Conservation (phyloP, 2,797 vertebrate species). For the Acipenser transmontanus region DNA sequence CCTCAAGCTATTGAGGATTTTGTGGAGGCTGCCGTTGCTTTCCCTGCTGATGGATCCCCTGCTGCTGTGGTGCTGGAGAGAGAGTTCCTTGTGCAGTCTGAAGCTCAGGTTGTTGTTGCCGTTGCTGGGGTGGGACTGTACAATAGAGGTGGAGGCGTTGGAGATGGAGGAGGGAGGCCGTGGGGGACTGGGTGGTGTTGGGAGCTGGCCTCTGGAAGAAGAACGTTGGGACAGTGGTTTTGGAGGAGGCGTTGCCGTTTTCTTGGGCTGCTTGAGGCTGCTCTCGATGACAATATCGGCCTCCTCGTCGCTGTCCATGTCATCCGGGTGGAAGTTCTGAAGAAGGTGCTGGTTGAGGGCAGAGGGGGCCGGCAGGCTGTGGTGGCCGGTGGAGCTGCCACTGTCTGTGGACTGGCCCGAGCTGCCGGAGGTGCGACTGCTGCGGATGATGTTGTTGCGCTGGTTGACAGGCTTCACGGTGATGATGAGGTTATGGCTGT, state of each 20-base stretch:
- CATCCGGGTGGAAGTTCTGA: slow-evolving; percentile 60
- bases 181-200: slow-evolving; percentile 10
- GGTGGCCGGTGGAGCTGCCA: slow-evolving; percentile 77
- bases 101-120: slow-evolving; percentile 65
- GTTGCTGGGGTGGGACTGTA: slow-evolving; percentile 51
- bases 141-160: slow-evolving; percentile 51
- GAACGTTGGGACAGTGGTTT: too few species aligned
- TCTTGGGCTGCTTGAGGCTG: slow-evolving; percentile 52
- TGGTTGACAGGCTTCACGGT: slow-evolving; percentile 69
- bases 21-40: slow-evolving; percentile 84
- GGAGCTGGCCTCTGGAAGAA: slow-evolving; percentile 56
- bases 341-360: slow-evolving; percentile 28
- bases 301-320: slow-evolving; percentile 69
- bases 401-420: slow-evolving; percentile 87
- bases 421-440: slow-evolving; percentile 80
- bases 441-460: slow-evolving; percentile 68
- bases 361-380: slow-evolving; percentile 58
- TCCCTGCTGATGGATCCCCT: slow-evolving; percentile 48
- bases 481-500: slow-evolving; percentile 72
- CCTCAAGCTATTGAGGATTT: slow-evolving; percentile 88
- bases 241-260: too few species aligned
- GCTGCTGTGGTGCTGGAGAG: slow-evolving; percentile 34
- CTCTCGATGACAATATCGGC: slow-evolving; percentile 69
- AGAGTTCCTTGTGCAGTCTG: slow-evolving; percentile 62
- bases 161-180: slow-evolving; percentile 36